Evolutionary conservation across 2,888 invertebrate genomes (phyloP).

Genomic region (Rotaria sp.): DNA sequence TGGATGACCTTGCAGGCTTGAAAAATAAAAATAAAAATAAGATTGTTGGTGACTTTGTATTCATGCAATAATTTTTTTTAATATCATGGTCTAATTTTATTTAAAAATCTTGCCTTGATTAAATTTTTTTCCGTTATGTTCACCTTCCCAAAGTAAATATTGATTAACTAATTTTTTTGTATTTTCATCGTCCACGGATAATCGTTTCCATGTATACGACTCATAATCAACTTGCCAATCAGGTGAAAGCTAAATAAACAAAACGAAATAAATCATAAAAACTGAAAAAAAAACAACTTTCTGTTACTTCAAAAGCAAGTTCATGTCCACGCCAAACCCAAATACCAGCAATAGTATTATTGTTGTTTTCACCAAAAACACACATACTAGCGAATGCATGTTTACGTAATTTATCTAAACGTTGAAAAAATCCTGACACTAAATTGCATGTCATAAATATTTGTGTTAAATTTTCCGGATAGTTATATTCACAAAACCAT

Average conservation of each 20-base stretch:
- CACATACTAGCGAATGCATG: constrained; percentile 85
- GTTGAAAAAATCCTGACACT: constrained; percentile 91
- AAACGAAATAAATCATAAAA: constrained; percentile 35
- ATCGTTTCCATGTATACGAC: constrained; percentile 85
- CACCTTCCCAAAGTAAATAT: constrained; percentile 84
- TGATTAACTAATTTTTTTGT: constrained; percentile 78
- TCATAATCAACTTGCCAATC: constrained; percentile 97
- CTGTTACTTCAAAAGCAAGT: constrained; percentile 70
- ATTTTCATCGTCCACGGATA: constrained; percentile 71
- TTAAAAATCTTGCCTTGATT: constrained; percentile 80
- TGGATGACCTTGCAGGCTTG: too few species aligned
- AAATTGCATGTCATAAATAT: constrained; percentile 97
- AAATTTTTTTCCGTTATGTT: constrained; percentile 80
- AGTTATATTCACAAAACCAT: constrained; percentile 95
- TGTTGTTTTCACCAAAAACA: constrained; percentile 82
- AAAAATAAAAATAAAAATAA: too few species aligned
- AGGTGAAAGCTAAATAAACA: constrained; percentile 64
- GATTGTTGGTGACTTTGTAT: too few species aligned
- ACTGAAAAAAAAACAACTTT: constrained; percentile 38
- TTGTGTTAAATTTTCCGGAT: constrained; percentile 78
- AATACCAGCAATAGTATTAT: constrained; percentile 85
- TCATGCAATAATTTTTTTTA: too few species aligned
- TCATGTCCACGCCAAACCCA: constrained; percentile 97
- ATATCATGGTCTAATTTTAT: constrained; percentile 3
- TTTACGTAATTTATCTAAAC: constrained; percentile 94